These are phyloP conservation scores for Propithecus coquereli DNA, from an alignment of 2,113 vertebrate species.

Conservation along the genomic window DNA sequence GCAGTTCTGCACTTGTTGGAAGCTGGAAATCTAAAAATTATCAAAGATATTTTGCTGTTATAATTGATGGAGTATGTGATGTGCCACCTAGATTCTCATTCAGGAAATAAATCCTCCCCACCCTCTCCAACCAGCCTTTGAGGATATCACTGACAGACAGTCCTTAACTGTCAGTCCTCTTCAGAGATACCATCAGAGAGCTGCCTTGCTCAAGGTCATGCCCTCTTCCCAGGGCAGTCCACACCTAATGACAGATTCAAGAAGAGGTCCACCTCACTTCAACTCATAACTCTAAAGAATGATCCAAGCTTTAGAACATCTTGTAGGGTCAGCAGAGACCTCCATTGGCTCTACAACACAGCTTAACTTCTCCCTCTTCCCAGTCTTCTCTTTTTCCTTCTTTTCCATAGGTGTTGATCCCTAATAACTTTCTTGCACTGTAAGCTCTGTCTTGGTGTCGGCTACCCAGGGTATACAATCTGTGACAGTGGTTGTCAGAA, in stretches of 20 bases:
- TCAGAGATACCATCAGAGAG: neutral
- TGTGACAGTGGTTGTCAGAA: neutral
- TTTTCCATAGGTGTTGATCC: neutral
- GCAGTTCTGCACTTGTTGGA: neutral
- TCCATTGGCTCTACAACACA: neutral
- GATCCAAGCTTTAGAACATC: neutral
- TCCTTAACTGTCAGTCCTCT: neutral
- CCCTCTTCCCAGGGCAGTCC: neutral
- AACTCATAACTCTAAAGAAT: neutral
- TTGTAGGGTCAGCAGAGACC: neutral
- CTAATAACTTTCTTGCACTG: neutral
- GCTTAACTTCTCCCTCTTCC: neutral
- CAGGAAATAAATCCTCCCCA: neutral
- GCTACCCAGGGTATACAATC: neutral
- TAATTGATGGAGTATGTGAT: neutral
- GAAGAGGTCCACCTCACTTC: neutral
- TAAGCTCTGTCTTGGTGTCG: neutral
- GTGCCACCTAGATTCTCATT: neutral
- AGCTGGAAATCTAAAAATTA: neutral
- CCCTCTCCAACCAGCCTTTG: neutral
- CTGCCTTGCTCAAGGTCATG: neutral
- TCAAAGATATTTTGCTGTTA: neutral
- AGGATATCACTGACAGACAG: neutral
- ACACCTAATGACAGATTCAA: neutral
- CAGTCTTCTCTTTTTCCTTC: neutral